Base-by-base conservation (phyloP, 2,888 invertebrate species). In the Eulithis prunata region DNA sequence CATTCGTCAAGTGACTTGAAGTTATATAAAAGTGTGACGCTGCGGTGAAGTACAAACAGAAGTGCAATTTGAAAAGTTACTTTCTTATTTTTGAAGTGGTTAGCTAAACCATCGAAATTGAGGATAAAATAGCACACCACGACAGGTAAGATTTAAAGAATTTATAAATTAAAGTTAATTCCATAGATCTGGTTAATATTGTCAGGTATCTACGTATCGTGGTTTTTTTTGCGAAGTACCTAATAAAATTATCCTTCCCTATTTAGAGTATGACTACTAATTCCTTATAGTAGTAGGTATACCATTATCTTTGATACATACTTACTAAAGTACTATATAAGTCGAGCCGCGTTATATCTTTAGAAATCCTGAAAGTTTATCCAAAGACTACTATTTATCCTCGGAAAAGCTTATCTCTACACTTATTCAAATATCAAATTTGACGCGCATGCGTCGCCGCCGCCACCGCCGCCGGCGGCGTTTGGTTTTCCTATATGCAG, bases 111-210 rank as follows among this genome's bases (percentile, higher is more conserved):
- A 77, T 78, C 81, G 83, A 80, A 80, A 86, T 86, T 83, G 81
- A 81, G 85, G 85, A 82, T 75, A 85, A 83, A 81, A 74, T 76
- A 69, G 73, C 78, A 57, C 76, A 79, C 12, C 81, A 81, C 71
- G 81, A 83, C 71, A 87, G 87, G 87, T 87, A 77, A 78, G 81
- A 53, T 21, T 51, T 51, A 3, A 28, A 51, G 6, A 3, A 3
- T 13, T 32, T 53, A n/a, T n/a, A n/a, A n/a, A n/a, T n/a, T n/a
- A n/a, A 11, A 41, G 10, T 10, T 41, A 1, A 4, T 11, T 11
- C 3, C 41, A 45, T 45, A 45, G 45, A 45, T 45, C 21, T 14
- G 5, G 13, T 7, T 49, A 45, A 0, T 8, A 41, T 41, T 8
- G 41, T n/a, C n/a, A 45, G 45, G 12, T 45, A 4, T 12, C 41